Base-by-base conservation (phyloP, 1,140 invertebrate species). In the Charaxes varanes region DNA sequence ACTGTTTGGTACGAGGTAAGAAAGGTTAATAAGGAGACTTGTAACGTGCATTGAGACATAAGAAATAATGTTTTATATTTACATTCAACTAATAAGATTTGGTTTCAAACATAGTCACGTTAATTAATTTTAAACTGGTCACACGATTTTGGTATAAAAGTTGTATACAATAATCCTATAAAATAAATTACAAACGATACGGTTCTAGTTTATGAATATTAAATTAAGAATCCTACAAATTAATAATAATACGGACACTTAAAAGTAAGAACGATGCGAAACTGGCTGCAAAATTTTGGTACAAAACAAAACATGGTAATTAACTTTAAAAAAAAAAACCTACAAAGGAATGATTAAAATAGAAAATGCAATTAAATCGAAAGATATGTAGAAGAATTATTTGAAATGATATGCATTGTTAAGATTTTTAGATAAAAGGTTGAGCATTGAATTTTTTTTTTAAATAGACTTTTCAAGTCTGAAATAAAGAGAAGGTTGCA, bases 111-210 rank as follows among this genome's bases (percentile, higher is more conserved):
- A 38, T 36, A 27, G 19, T 43, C 28, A 30, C 18, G 27, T 34
- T 26, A 18, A 13, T 48, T 35, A 35, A 50, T 41, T 32, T 45
- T 58, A 58, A 62, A 73, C 69, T 77, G 72, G 62, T 69, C 63
- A 60, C 60, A 67, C 49, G 51, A 51, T 63, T 78, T 78, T 78
- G 73, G 73, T 78, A 72, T 72, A 61, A 63, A 60, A 43, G 19
- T 43, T 14, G 30, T 35, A 37, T 4, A 36, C 15, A 22, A 34
- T 30, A 6, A 3, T 4, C 26, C 30, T 14, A 19, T 12, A 23
- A 51, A 22, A 41, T 43, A 34, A 40, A n/a, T n/a, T n/a, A n/a
- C n/a, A n/a, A n/a, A n/a, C n/a, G n/a, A n/a, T n/a, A n/a, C n/a
- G n/a, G n/a, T n/a, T n/a, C n/a, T n/a, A n/a, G n/a, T n/a, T n/a